Percentiles rank a stretch among this genome's conserved stretches.
Conservation (phyloP, 2,888 invertebrate species). For the Ophonus ardosiacus region DNA sequence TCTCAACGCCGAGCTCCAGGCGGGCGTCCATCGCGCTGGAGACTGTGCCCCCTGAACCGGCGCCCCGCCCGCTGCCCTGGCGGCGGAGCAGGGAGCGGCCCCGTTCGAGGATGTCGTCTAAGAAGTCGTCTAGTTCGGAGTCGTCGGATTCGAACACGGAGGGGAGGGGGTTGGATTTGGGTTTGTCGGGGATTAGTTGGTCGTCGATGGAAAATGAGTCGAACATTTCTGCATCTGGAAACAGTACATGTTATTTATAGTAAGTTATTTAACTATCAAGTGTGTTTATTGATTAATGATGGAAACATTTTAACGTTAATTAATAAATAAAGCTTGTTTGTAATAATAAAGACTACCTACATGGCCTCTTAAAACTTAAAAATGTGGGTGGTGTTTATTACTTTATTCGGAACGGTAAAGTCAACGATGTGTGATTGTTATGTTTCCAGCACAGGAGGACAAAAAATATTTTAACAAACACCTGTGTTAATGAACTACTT, state of each 20-base stretch:
- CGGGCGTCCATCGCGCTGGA: conserved; percentile 87
- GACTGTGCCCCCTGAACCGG: conserved; percentile 74
- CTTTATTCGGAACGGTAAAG: too few species aligned
- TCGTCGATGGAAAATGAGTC: conserved; percentile 71
- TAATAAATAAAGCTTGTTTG: too few species aligned
- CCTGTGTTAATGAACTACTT: too few species aligned
- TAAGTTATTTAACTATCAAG: too few species aligned
- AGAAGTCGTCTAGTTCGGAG: conserved; percentile 87
- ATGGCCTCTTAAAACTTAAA: too few species aligned
- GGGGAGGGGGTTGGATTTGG: conserved; percentile 77
- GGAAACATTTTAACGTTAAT: too few species aligned
- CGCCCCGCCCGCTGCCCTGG: conserved; percentile 42
- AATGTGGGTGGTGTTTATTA: too few species aligned
- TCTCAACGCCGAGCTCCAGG: conserved; percentile 88
- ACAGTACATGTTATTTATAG: not conserved
- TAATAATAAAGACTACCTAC: too few species aligned
- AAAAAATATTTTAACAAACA: too few species aligned
- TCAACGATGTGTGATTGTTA: too few species aligned
- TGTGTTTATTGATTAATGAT: too few species aligned
- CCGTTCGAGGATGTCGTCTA: conserved; percentile 83
- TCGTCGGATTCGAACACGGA: conserved; percentile 89
- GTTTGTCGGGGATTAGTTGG: conserved; percentile 68
- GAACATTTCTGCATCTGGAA: conserved; percentile 65
- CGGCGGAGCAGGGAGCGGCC: conserved; percentile 78
- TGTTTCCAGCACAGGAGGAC: too few species aligned